Conservation (phyloP, 2,888 invertebrate species). For the Amiota communis region DNA sequence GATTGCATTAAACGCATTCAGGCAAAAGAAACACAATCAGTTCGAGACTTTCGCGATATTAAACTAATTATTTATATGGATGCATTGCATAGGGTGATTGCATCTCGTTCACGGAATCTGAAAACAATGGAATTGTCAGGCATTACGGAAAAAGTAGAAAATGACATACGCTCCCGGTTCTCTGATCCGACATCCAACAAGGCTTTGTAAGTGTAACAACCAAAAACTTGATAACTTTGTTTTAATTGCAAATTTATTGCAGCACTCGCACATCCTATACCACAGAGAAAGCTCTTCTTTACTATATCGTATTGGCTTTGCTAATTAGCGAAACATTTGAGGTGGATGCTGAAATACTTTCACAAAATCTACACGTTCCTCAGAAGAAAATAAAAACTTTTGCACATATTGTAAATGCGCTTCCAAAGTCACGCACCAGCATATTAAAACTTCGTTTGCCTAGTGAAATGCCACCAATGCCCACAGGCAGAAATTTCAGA, state of each 20-base stretch:
- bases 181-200: constrained; percentile 55
- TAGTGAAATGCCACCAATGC: constrained; percentile 55
- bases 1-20: constrained; percentile 54
- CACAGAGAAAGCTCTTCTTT: constrained; percentile 68
- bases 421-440: constrained; percentile 50
- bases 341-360: constrained; percentile 56
- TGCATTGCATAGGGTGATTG: constrained; percentile 62
- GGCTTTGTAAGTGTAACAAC: constrained; percentile 42
- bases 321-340: constrained; percentile 62
- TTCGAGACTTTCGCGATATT: constrained; percentile 54
- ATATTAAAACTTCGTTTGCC: constrained; percentile 60
- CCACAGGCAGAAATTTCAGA: constrained; percentile 43
- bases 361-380: constrained; percentile 60
- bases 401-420: constrained; percentile 63
- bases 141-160: constrained; percentile 71
- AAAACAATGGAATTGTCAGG: constrained; percentile 59
- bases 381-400: constrained; percentile 61
- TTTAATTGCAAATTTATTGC: constrained; percentile 24
- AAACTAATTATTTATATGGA: constrained; percentile 71
- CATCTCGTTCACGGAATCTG: constrained; percentile 55
- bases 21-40: constrained; percentile 45
- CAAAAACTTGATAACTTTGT: background rate
- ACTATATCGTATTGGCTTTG: constrained; percentile 67
- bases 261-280: constrained; percentile 61
- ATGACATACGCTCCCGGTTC: constrained; percentile 68